Percentiles rank a stretch among this genome's conserved stretches.
These are phyloP conservation scores for Coracias cyanogaster DNA, from an alignment of 2,797 vertebrate genomes.

Conservation along the genomic window DNA sequence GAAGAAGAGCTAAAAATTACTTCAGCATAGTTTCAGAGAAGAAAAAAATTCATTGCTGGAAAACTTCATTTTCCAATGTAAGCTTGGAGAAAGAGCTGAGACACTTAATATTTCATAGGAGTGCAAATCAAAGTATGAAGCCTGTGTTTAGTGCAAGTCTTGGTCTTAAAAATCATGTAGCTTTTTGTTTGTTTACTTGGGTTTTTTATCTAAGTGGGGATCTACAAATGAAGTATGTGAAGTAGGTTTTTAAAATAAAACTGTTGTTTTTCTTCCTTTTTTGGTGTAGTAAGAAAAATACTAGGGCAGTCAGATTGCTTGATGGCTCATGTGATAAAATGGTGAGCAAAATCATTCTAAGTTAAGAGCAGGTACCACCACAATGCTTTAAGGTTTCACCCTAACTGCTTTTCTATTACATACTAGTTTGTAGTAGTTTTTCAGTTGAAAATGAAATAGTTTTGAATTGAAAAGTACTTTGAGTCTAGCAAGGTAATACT, in stretches of 20 bases:
- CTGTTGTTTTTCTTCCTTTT: neutral
- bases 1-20: slow-evolving; percentile 21
- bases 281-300: neutral
- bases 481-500: neutral
- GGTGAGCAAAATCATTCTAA: neutral
- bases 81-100: neutral
- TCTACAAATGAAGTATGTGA: neutral
- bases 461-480: neutral
- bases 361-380: neutral
- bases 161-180: neutral
- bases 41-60: neutral
- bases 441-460: neutral
- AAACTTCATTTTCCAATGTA: neutral
- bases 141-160: neutral
- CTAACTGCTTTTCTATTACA: neutral
- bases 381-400: neutral
- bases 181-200: neutral
- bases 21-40: neutral
- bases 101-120: neutral
- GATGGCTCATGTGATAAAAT: neutral
- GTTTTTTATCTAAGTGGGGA: neutral
- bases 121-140: rapidly evolving
- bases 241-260: neutral
- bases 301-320: neutral
- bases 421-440: neutral